Percentiles rank a stretch among this genome's conserved stretches.
phyloP scores from a whole-genome alignment of 2,888 invertebrate genomes.

The Synergus itoensis region DNA sequence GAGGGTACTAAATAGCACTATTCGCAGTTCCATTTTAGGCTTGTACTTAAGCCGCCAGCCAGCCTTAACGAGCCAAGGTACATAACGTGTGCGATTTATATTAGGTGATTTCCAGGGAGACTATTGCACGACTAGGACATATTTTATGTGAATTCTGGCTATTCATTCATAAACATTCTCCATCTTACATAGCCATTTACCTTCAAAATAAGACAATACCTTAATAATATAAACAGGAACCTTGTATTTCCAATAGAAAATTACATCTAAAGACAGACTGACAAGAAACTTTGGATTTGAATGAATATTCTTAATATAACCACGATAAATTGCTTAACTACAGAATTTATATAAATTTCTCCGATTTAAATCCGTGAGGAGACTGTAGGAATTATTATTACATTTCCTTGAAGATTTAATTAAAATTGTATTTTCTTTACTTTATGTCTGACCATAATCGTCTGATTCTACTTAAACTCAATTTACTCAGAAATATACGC shows the following conservation, averaged over 20 bases:
- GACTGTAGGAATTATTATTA: too few relatives aligned
- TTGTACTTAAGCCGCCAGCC: slow-evolving; percentile 10
- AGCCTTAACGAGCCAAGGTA: background rate
- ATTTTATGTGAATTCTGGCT: background rate
- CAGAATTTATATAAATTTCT: too few relatives aligned
- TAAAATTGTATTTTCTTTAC: background rate
- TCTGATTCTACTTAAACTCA: background rate
- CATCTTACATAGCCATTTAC: background rate
- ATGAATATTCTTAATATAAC: background rate
- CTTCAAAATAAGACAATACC: background rate
- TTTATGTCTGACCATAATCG: background rate
- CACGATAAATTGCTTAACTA: too few relatives aligned
- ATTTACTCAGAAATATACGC: background rate
- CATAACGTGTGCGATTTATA: slow-evolving; percentile 25
- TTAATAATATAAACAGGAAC: background rate
- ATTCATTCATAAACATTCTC: background rate
- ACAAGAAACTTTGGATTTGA: background rate
- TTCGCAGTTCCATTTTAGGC: slow-evolving; percentile 25
- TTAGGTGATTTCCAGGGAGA: slow-evolving; percentile 26
- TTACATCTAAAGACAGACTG: background rate
- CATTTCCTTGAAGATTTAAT: too few relatives aligned
- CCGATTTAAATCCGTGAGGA: too few relatives aligned
- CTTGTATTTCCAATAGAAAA: background rate
- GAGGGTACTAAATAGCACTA: slow-evolving; percentile 21
- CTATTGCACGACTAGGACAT: slow-evolving; percentile 2